Evolutionary conservation across 2,113 vertebrate genomes (phyloP), one percentile per base, ranked within the genome.

Genomic region (Felis chaus): DNA sequence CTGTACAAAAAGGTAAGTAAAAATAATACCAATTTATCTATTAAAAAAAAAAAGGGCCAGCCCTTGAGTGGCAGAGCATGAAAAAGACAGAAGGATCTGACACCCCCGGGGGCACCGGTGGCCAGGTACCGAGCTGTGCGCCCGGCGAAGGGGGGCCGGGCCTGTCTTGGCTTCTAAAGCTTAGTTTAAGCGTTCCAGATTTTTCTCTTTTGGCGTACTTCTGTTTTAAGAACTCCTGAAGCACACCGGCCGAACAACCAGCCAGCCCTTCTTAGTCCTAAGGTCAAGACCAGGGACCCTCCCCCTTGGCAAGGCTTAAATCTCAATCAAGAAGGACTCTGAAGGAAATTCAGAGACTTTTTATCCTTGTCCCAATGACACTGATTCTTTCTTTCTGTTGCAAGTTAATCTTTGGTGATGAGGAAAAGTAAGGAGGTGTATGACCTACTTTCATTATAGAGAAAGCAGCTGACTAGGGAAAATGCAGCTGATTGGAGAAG

Each of bases 1-100:
- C 98, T 98, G 98, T 98, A 98, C 98, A 98, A 98, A 98, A 97
- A 98, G 98, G 98, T 97, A 98, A 98, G 98, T 98, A 98, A 98
- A 98, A 98, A 97, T 97, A 94, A 98, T 98, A 98, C 98, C 97
- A 98, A 98, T 89, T 96, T 95, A 95, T 57, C 73, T 86, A 88
- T 82, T 97, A 31, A 55, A 55, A 50, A 55, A 55, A 50, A 96
- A 98, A 61, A 99, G 97, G 89, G 57, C 98, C 97, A 98, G 98
- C 98, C 98, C 96, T 95, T 89, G 95, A 98, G 95, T 85, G 96
- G 97, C 97, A 94, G 83, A 97, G 97, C 95, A 94, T 96, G 92
- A 97, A 96, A 61, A 97, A 97, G 96, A 97, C 92, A 94, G 89
- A 96, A 96, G 98, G 97, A 96, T 93, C 36, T 0, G 4, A 1